Evolutionary conservation across 2,113 vertebrate genomes (phyloP), one percentile per base, ranked within the genome.

Genomic region (Thermophis baileyi): DNA sequence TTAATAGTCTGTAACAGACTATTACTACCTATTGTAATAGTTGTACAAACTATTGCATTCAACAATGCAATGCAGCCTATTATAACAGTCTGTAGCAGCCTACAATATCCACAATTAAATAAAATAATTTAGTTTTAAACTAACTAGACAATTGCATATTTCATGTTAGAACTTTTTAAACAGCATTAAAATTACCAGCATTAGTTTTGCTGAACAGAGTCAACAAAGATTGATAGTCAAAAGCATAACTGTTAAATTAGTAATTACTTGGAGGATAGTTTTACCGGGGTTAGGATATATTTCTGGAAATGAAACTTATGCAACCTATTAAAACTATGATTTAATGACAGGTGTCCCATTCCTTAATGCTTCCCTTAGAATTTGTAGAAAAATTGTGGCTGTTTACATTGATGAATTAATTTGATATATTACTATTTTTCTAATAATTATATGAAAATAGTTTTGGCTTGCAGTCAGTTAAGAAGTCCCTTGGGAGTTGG

Each of bases 391-490:
- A 14, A 6, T n/a, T 63, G 27, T 63, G 27, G 27, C 27, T 63
- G 27, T 63, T 30, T n/a, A 30, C 30, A n/a, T 12, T 69, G 63
- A n/a, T 69, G 63, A n/a, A 69, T n/a, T 69, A 69, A 69, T 14
- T 69, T 14, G 63, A 69, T 14, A 69, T 69, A 14, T 69, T n/a
- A 69, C 63, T n/a, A 22, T 54, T 74, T 88, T 92, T 4, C 60
- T 85, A 91, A 60, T 49, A 85, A 49, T 14, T 22, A 0, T 6
- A 16, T 90, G 90, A 90, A 89, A n/a, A 85, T 85, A 74, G 44
- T 6, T 24, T 85, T 95, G 94, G 9, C 35, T 53, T 92, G n/a
- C 51, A 57, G 8, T 18, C 54, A 94, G 87, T 40, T 46, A 88
- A 16, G 93, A 94, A 94, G 74, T n/a, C n/a, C n/a, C n/a, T n/a